Evolutionary conservation across 2,888 invertebrate genomes (phyloP), one percentile per base, ranked within the genome.

Genomic region (Hirtodrosophila duncani): DNA sequence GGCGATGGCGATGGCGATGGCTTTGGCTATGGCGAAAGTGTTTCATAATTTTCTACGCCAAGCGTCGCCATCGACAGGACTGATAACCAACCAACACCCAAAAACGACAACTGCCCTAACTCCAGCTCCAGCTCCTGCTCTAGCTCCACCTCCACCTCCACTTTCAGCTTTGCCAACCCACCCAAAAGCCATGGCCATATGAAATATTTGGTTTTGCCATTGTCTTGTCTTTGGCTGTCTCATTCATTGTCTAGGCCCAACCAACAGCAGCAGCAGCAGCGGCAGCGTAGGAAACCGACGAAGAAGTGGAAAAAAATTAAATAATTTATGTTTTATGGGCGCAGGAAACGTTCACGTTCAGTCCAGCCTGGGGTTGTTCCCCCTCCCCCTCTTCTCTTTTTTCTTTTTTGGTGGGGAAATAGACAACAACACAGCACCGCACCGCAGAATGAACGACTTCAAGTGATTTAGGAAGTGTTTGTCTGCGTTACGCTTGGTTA

Each of bases 381-480:
- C n/a, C n/a, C n/a, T n/a, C n/a, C n/a, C 24, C 18, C 10, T 21
- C 14, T 26, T 21, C 21, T 50, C 46, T 17, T 9, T 7, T 20
- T 9, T 2, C 9, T 18, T 13, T 24, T 17, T 10, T 29, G 17
- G 18, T 9, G 24, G 24, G 20, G 21, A 23, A 23, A 23, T 36
- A 20, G 36, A 13, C 36, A 36, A 39, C 30, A 43, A 51, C 44
- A 51, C 29, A 55, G 31, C 26, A 44, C 3, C 10, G 20, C 39
- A 51, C 13, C 11, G 20, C 11, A 2, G 11, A 13, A 51, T 46
- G 57, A 61, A 45, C 63, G 46, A 67, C 62, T 20, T 67, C 72
- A 69, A 80, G 81, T 83, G 83, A 83, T 83, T 83, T 83, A 83
- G 84, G 82, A 83, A 83, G 83, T 83, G 84, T 83, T 83, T 83